Evolutionary conservation across 2,797 vertebrate genomes (phyloP).

Genomic region (Sebastes hubbsi): DNA sequence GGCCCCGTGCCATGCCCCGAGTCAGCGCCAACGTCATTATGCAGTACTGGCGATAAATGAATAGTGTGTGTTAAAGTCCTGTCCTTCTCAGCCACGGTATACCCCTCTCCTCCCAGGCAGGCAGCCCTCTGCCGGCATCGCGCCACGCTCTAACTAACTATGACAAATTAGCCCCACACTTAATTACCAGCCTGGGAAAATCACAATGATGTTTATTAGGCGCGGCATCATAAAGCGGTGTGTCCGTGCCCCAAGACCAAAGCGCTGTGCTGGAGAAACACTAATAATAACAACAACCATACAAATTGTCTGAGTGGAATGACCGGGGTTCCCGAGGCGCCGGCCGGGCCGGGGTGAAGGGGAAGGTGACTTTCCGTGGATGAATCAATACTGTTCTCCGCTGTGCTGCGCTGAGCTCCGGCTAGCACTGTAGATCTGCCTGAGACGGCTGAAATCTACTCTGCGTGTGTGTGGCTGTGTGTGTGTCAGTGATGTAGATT

Average conservation of each 20-base stretch:
- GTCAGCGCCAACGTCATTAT: conserved; percentile 20
- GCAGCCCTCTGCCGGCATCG: conserved; percentile 40
- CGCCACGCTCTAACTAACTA: conserved; percentile 83
- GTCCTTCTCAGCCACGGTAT: conserved; percentile 40
- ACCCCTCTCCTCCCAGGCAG: conserved; percentile 32
- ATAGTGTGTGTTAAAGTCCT: conserved; percentile 41
- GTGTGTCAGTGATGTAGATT: conserved; percentile 42
- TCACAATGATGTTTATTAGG: conserved; percentile 81
- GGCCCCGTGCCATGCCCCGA: conserved; percentile 25
- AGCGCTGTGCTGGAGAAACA: conserved; percentile 65
- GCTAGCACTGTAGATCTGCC: conserved; percentile 29
- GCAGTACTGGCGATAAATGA: conserved; percentile 41
- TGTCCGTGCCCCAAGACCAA: conserved; percentile 71
- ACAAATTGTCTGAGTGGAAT: conserved; percentile 73
- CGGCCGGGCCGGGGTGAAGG: conserved; percentile 41
- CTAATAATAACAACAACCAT: conserved; percentile 76
- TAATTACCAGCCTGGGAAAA: conserved; percentile 85
- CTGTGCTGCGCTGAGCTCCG: conserved; percentile 31
- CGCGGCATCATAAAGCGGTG: conserved; percentile 76
- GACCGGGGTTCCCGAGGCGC: conserved; percentile 49
- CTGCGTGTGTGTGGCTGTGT: neutral
- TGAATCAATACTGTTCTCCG: conserved; percentile 68
- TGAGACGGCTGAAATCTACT: conserved; percentile 37
- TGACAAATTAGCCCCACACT: conserved; percentile 82
- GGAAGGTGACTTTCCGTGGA: conserved; percentile 77